Percentiles rank a stretch among this genome's conserved stretches.
Evolutionary conservation across 2,113 vertebrate species (phyloP).

Genomic region (Bagarius yarrelli): DNA sequence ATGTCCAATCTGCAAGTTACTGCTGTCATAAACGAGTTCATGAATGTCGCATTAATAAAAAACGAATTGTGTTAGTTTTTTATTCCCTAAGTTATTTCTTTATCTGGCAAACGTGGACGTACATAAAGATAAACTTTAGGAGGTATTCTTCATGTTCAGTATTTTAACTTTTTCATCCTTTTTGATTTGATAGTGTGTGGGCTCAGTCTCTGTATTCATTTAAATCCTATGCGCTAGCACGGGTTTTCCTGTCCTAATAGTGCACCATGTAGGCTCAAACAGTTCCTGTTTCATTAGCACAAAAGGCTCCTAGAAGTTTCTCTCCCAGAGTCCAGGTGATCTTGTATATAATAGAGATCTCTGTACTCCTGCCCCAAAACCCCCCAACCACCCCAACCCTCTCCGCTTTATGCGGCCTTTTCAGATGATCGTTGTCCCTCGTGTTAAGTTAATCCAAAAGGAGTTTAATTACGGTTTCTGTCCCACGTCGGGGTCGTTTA

Average conservation of each 20-base stretch:
- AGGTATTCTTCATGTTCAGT: neutral
- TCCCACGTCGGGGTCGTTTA: constrained; percentile 77
- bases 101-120: no score
- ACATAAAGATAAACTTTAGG: no score
- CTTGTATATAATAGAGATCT: constrained; percentile 36
- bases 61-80: no score
- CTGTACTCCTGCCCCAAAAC: constrained; percentile 50
- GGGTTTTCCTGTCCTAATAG: constrained; percentile 19
- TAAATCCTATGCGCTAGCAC: constrained; percentile 22
- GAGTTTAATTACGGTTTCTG: constrained; percentile 81
- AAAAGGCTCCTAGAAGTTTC: constrained; percentile 57
- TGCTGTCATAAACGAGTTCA: neutral
- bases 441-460: constrained; percentile 69
- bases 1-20: no score
- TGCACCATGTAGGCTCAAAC: constrained; percentile 19
- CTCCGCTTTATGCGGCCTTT: constrained; percentile 67
- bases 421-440: constrained; percentile 61
- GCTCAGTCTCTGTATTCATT: constrained; percentile 22
- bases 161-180: neutral
- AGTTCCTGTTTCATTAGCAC: constrained; percentile 54
- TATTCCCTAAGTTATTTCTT: no score
- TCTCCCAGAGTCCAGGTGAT: constrained; percentile 51
- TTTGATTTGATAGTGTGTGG: neutral
- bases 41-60: neutral
- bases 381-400: constrained; percentile 11